phyloP scores from a whole-genome alignment of 2,113 vertebrate genomes.

The Donacobius atricapilla region DNA sequence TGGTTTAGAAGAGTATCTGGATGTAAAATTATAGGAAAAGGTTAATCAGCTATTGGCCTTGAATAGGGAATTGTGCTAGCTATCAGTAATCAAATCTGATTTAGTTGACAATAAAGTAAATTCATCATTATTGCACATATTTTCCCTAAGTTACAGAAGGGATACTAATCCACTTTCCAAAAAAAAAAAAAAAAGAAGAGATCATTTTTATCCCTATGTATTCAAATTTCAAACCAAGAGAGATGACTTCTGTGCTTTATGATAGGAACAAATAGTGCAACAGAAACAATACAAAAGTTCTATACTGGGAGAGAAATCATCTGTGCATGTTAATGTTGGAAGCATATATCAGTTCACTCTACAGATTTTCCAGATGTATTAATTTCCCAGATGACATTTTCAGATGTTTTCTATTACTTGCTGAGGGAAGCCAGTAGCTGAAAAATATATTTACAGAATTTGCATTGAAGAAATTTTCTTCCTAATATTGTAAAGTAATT shows the following conservation, averaged over 20 bases:
- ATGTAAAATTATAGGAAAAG: background rate
- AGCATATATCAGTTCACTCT: background rate
- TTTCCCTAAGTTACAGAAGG: background rate
- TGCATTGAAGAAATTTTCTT: background rate
- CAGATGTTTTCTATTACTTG: constrained; percentile 3
- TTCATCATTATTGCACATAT: background rate
- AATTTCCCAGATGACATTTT: constrained; percentile 12
- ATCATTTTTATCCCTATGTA: background rate
- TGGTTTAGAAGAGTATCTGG: background rate
- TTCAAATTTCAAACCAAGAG: background rate
- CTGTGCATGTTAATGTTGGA: background rate
- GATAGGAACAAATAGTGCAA: background rate
- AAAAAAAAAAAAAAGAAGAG: background rate
- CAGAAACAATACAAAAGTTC: background rate
- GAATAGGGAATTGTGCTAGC: background rate
- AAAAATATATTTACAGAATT: constrained; percentile 7
- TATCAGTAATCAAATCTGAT: background rate
- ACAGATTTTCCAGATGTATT: background rate
- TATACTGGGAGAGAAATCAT: background rate
- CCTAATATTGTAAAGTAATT: background rate
- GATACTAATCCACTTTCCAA: background rate
- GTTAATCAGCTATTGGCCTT: background rate
- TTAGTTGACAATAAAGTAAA: background rate
- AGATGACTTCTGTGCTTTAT: background rate
- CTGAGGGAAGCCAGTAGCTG: background rate